Evolutionary conservation across 2,888 invertebrate species (phyloP).

Genomic region (Merodon equestris): DNA sequence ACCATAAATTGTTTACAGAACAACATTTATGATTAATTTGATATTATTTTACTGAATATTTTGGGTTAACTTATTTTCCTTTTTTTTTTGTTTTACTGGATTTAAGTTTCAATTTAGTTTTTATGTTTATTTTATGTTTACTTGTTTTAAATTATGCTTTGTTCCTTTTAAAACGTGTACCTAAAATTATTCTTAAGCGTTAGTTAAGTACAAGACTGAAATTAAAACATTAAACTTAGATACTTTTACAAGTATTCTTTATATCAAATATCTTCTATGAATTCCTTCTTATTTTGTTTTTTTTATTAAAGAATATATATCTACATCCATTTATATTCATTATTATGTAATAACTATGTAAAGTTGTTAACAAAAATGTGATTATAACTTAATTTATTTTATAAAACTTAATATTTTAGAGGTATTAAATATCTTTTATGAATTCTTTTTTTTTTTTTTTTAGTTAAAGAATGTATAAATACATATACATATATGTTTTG

Average conservation of each 20-base stretch:
- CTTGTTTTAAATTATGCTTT: slow-evolving; percentile 4
- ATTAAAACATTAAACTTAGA: slow-evolving; percentile 10
- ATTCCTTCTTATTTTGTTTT: slow-evolving; percentile 5
- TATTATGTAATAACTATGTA: slow-evolving; percentile 3
- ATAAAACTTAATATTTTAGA: too few relatives aligned
- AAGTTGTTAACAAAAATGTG: slow-evolving; percentile 3
- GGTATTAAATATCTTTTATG: too few relatives aligned
- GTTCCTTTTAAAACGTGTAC: slow-evolving; percentile 11
- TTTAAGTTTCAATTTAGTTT: slow-evolving; percentile 3
- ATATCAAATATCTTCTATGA: slow-evolving; percentile 20
- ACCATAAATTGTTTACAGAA: background rate
- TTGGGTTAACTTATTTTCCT: slow-evolving; percentile 10
- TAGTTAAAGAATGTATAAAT: too few relatives aligned
- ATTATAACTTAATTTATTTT: slow-evolving; percentile 2
- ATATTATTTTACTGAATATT: slow-evolving; percentile 1
- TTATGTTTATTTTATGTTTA: slow-evolving; percentile 2
- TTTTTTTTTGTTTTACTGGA: background rate
- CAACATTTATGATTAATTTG: background rate
- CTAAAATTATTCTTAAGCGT: slow-evolving; percentile 1
- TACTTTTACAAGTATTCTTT: slow-evolving; percentile 3
- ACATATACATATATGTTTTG: too few relatives aligned
- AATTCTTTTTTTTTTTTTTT: too few relatives aligned
- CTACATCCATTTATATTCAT: slow-evolving; percentile 5
- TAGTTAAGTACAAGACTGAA: slow-evolving; percentile 5
- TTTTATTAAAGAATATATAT: slow-evolving; percentile 13